Percentiles rank a stretch among this genome's conserved stretches.
Evolutionary conservation across 2,113 vertebrate genomes (phyloP).

Genomic region (Petrocephalus zakoni): DNA sequence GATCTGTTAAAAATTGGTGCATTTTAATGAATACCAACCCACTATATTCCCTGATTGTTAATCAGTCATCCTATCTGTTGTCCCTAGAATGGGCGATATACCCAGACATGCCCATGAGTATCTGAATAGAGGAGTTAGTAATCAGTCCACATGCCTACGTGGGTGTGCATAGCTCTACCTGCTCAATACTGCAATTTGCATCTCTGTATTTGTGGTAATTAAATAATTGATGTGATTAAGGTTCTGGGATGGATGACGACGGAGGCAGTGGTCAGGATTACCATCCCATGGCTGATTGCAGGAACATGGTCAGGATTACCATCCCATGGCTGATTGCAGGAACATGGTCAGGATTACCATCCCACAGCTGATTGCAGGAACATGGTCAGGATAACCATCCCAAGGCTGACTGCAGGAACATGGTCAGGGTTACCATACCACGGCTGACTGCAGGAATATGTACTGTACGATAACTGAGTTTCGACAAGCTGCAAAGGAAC

Average conservation of each 20-base stretch:
- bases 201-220: neutral
- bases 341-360: no score
- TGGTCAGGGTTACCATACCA: neutral
- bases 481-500: neutral
- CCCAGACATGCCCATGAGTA: neutral
- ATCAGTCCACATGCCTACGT: neutral
- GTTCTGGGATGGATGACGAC: neutral
- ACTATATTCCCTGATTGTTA: neutral
- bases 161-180: neutral
- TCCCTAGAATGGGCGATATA: neutral
- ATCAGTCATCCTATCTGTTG: neutral
- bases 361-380: no score
- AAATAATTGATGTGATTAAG: conserved; percentile 3
- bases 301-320: no score
- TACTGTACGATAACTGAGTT: neutral
- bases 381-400: no score
- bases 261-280: neutral
- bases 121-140: neutral
- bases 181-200: neutral
- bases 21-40: neutral
- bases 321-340: no score
- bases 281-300: neutral
- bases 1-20: neutral
- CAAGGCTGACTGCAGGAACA: no score
- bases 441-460: neutral